Conservation (phyloP, 2,888 invertebrate genomes). For the Protonemura montana region DNA sequence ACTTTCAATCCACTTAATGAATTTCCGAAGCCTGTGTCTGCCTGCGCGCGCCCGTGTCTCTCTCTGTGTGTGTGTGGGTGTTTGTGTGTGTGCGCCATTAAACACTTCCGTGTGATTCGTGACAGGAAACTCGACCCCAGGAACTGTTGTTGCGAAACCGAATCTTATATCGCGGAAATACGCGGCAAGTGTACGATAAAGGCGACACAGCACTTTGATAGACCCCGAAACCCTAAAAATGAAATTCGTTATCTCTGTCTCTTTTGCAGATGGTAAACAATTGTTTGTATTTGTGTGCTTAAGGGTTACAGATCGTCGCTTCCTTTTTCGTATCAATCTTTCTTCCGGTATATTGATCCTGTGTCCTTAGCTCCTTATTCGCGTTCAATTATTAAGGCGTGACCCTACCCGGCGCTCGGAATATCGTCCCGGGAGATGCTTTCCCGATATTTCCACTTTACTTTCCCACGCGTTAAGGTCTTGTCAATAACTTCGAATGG, state of each 20-base stretch:
- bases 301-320: neutral
- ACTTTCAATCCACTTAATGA: neutral
- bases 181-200: neutral
- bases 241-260: neutral
- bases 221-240: slow-evolving; percentile 3
- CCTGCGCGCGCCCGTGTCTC: no score
- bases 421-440: neutral
- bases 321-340: neutral
- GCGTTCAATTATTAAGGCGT: neutral
- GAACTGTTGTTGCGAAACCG: neutral
- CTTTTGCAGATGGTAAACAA: neutral
- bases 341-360: neutral
- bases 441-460: neutral
- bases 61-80: no score
- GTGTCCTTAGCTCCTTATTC: neutral
- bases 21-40: neutral
- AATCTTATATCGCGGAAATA: neutral
- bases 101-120: neutral
- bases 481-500: slow-evolving; percentile 12
- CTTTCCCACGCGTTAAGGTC: neutral
- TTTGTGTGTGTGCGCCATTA: neutral
- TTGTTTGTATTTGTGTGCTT: neutral
- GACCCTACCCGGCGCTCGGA: neutral
- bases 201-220: neutral
- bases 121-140: neutral